These are phyloP conservation scores for Sphenodon punctatus DNA, from an alignment of 2,797 vertebrate species.

Conservation along the genomic window DNA sequence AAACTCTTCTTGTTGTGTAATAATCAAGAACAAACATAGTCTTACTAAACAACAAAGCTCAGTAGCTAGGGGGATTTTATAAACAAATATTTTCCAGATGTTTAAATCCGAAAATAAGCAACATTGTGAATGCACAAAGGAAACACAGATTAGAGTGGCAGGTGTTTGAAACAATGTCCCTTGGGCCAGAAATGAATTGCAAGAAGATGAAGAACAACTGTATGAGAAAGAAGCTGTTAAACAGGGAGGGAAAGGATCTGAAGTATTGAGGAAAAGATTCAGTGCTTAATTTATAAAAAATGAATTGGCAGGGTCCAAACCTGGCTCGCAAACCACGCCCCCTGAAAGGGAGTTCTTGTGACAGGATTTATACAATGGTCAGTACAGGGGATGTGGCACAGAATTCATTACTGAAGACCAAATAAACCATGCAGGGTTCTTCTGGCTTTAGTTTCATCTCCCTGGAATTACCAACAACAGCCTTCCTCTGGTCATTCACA, in stretches of 20 bases:
- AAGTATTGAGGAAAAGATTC: too few relatives aligned
- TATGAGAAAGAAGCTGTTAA: neutral
- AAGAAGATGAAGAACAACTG: neutral
- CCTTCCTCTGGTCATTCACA: too few relatives aligned
- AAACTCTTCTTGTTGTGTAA: accelerated
- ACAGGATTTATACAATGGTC: too few relatives aligned
- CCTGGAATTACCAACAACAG: too few relatives aligned
- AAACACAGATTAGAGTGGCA: conserved; percentile 12
- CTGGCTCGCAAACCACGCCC: too few relatives aligned
- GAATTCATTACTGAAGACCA: too few relatives aligned
- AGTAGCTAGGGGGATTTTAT: neutral
- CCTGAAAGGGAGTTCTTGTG: too few relatives aligned
- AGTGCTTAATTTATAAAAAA: too few relatives aligned
- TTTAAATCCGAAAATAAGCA: conserved; percentile 25
- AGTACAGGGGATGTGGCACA: too few relatives aligned
- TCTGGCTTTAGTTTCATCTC: too few relatives aligned
- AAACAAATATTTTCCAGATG: conserved; percentile 16
- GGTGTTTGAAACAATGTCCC: conserved; percentile 4
- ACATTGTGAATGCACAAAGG: conserved; percentile 5
- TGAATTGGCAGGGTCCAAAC: too few relatives aligned
- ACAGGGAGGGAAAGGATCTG: neutral
- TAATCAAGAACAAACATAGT: neutral
- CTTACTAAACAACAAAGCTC: neutral
- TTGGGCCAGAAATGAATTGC: neutral
- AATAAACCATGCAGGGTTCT: too few relatives aligned